Evolutionary conservation across 2,113 vertebrate genomes (phyloP).

Genomic region (Paramormyrops kingsleyae): DNA sequence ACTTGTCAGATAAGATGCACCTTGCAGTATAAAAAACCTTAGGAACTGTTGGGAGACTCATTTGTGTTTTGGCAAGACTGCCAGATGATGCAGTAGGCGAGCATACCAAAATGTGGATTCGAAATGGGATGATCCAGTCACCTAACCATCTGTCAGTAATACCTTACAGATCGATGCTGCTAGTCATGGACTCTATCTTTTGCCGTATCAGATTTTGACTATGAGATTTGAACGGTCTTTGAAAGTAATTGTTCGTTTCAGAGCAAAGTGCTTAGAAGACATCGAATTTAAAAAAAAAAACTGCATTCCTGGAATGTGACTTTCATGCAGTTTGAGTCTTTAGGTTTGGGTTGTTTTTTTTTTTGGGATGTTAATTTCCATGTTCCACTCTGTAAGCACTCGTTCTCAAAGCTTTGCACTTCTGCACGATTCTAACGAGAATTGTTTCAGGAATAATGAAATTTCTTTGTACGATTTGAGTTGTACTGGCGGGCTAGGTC

Average conservation of each 20-base stretch:
- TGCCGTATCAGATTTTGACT: constrained; percentile 71
- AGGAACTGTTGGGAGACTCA: neutral
- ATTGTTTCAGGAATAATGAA: constrained; percentile 22
- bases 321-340: constrained; percentile 19
- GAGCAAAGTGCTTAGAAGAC: constrained; percentile 46
- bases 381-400: constrained; percentile 14
- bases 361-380: constrained; percentile 12
- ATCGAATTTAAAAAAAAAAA: constrained; percentile 8
- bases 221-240: constrained; percentile 44
- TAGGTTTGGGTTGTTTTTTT: constrained; percentile 23
- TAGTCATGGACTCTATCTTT: constrained; percentile 53
- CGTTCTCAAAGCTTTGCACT: constrained; percentile 48
- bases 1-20: neutral
- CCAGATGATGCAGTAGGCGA: constrained; percentile 18
- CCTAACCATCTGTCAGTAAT: constrained; percentile 24
- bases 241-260: constrained; percentile 63
- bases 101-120: constrained; percentile 14
- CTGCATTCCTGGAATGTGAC: constrained; percentile 34
- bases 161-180: constrained; percentile 62
- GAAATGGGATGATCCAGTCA: constrained; percentile 4
- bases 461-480: neutral
- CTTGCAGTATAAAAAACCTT: neutral
- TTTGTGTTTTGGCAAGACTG: constrained; percentile 18
- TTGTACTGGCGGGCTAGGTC: neutral
- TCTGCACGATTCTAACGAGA: neutral